phyloP scores from a whole-genome alignment of 2,113 vertebrate species.

The Rostratula benghalensis region DNA sequence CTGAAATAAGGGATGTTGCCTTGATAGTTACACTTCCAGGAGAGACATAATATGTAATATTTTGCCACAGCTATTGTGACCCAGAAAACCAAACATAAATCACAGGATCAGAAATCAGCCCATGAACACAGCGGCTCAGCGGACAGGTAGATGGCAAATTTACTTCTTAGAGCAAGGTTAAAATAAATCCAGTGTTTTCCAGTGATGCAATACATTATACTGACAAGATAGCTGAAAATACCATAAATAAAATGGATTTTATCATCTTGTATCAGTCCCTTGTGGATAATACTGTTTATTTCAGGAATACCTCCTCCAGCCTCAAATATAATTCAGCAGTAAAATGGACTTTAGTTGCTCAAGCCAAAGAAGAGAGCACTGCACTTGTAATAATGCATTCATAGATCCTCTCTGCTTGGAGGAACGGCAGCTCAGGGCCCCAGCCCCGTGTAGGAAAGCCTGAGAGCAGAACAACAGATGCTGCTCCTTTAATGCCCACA shows the following conservation, averaged over 20 bases:
- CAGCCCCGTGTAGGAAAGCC: accelerated
- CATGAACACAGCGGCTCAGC: background rate
- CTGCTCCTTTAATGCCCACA: background rate
- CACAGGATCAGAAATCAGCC: background rate
- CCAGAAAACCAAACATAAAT: background rate
- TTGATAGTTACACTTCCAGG: background rate
- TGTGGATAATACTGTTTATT: background rate
- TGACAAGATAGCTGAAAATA: background rate
- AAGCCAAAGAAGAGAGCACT: background rate
- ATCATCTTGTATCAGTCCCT: background rate
- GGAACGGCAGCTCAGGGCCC: background rate
- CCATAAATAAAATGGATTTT: background rate
- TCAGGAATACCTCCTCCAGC: background rate
- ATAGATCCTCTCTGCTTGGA: accelerated
- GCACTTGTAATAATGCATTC: background rate
- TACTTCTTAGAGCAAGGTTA: background rate
- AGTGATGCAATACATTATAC: background rate
- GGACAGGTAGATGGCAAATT: background rate
- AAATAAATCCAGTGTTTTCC: background rate
- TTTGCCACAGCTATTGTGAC: background rate
- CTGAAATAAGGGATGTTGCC: background rate
- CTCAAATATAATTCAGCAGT: background rate
- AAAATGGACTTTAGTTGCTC: background rate
- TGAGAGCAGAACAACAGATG: background rate
- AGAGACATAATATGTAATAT: background rate